phyloP scores from a whole-genome alignment of 2,888 invertebrate species.

The Eristalis pertinax region DNA sequence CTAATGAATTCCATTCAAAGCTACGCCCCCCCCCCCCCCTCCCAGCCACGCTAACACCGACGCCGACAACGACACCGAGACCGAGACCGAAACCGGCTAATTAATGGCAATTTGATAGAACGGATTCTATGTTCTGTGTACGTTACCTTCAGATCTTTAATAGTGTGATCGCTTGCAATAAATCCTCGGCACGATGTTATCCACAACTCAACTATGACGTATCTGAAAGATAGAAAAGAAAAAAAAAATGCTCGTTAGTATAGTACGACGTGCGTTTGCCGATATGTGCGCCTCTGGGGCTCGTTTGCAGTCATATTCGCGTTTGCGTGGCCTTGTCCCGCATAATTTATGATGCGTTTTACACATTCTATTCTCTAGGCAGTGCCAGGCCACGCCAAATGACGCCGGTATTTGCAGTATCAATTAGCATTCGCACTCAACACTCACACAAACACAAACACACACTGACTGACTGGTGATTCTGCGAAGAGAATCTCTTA shows the following conservation, averaged over 20 bases:
- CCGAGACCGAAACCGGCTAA: constrained; percentile 34
- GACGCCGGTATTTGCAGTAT: constrained; percentile 45
- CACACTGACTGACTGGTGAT: background rate
- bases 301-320: constrained; percentile 38
- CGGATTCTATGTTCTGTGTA: constrained; percentile 44
- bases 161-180: constrained; percentile 65
- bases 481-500: constrained; percentile 28
- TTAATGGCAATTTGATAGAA: constrained; percentile 70
- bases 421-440: constrained; percentile 59
- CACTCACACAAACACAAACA: background rate
- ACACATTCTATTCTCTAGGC: constrained; percentile 60
- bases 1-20: constrained; percentile 60
- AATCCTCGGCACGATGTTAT: constrained; percentile 63
- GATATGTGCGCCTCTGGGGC: background rate
- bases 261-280: constrained; percentile 25
- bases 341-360: constrained; percentile 70
- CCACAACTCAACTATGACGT: constrained; percentile 63
- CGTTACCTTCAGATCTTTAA: constrained; percentile 40
- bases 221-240: constrained; percentile 62
- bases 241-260: constrained; percentile 38
- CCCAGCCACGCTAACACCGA: too few relatives aligned
- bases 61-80: constrained; percentile 16
- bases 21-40: constrained; percentile 31
- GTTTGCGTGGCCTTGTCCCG: constrained; percentile 71
- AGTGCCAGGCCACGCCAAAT: constrained; percentile 28